Base-by-base conservation (phyloP, 2,113 vertebrate genomes). In the Cnemophilus loriae region DNA sequence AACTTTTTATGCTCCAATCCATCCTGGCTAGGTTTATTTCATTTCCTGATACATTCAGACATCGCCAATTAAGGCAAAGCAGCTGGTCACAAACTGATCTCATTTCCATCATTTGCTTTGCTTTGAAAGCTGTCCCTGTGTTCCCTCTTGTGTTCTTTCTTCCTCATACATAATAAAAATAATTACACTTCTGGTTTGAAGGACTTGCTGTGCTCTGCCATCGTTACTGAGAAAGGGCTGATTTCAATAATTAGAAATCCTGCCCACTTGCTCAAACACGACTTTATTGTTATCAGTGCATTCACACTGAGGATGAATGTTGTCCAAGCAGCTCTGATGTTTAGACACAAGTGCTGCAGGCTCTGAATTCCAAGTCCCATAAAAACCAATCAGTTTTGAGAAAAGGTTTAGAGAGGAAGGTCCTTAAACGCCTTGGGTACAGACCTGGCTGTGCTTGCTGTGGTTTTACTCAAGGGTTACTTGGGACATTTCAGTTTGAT, bases 101-200 rank as follows among this genome's bases (percentile, higher is more conserved):
- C 79, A 79, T 90, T 93, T 91, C 95, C 82, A 30, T 70, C 87
- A 16, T 59, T 95, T 77, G 69, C 89, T 88, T 26, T 69, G 87
- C 87, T 93, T 69, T 90, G 89, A 86, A 91, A 85, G 90, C 89
- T 69, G 65, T 85, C 47, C 78, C 87, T 41, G 87, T 53, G 73
- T 87, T 95, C 56, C 89, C 81, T 79, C 75, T 83, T 11, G 35
- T 91, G 89, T 73, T 94, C 93, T 91, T 85, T 94, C 78, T 83
- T 96, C 59, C 75, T 73, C 89, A 96, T 87, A 93, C 87, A 83
- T 69, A 76, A 91, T 95, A 83, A 91, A 96, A 96, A 70, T 93
- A 94, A 94, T 94, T 82, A 57, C 87, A 79, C 50, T 89, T 27
- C 28, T 90, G 67, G 16, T 73, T 26, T 61, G 75, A 42, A 83